Evolutionary conservation across 2,888 invertebrate genomes (phyloP).

Genomic region (Sclerodermus sp.): DNA sequence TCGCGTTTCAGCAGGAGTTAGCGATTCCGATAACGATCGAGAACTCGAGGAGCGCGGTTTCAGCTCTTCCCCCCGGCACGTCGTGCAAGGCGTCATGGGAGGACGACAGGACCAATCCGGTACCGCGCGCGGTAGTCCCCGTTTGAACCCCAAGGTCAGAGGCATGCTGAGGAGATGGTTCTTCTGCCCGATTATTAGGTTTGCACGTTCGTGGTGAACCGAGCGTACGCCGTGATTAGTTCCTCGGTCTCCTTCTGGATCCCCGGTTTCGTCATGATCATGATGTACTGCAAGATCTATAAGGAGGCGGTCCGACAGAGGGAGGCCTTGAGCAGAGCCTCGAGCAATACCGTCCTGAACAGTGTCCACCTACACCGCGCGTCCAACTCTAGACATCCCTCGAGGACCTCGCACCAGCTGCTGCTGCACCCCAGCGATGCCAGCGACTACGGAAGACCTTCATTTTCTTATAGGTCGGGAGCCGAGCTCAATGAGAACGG

Average conservation of each 20-base stretch:
- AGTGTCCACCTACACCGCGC: conserved; percentile 80
- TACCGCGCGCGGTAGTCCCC: too few relatives aligned
- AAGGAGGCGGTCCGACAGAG: conserved; percentile 81
- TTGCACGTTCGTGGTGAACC: conserved; percentile 83
- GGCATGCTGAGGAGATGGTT: too few relatives aligned
- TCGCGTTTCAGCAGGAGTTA: too few relatives aligned
- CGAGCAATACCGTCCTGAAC: conserved; percentile 80
- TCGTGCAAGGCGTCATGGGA: too few relatives aligned
- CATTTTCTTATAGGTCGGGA: conserved; percentile 61
- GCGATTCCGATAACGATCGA: too few relatives aligned
- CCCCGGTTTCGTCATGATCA: conserved; percentile 88
- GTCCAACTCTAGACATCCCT: conserved; percentile 69
- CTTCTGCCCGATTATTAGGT: conserved; percentile 50
- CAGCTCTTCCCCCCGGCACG: too few relatives aligned
- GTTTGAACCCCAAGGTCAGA: too few relatives aligned
- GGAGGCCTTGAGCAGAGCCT: conserved; percentile 79
- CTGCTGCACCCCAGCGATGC: conserved; percentile 46
- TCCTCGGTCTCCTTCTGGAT: conserved; percentile 92
- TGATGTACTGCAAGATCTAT: conserved; percentile 83
- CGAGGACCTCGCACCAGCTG: conserved; percentile 48
- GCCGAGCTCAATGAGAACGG: conserved; percentile 72
- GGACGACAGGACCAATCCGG: too few relatives aligned
- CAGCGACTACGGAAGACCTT: conserved; percentile 39
- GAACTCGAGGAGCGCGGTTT: too few relatives aligned
- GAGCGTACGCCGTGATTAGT: conserved; percentile 82